Evolutionary conservation across 2,113 vertebrate species (phyloP), one percentile per base, ranked within the genome.

Genomic region (Thinocorus orbignyianus): DNA sequence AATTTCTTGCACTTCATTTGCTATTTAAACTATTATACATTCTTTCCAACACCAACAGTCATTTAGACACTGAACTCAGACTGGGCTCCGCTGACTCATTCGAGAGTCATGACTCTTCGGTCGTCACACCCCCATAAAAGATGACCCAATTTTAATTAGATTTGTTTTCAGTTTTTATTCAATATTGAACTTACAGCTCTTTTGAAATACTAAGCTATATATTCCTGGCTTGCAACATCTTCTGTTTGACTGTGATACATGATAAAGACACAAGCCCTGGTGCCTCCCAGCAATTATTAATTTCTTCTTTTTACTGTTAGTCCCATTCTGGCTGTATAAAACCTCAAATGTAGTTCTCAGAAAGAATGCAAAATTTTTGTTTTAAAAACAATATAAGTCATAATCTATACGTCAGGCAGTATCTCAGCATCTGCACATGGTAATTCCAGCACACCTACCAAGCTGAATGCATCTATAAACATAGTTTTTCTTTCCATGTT

Each of bases 181-280:
- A 78, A 77, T 19, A 10, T 3, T 26, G 22, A 81, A 69, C 18
- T 65, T 68, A 64, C 18, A 76, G 51, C 12, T 83, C 37, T 90
- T 66, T 15, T 51, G 17, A 92, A 92, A 52, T 42, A 77, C 1
- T 20, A 66, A 70, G 9, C 23, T 86, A 17, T 15, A 55, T 10
- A 86, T 3, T 48, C 6, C 11, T 35, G 28, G 39, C 51, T 73
- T 73, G 14, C 25, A 82, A 58, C 4, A 65, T 18, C 30, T 25
- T 77, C 60, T 82, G 39, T 60, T 82, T 54, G 41, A 80, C 49
- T 2, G 25, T 0, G 0, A 69, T 8, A 69, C 1, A 8, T 3
- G 8, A 77, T 16, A 15, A 83, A 78, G 23, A 55, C 15, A 82
- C 17, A 66, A 81, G 62, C 39, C 55, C 10, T 18, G n/a, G 17